Evolutionary conservation across 2,888 invertebrate species (phyloP).

Genomic region (Chelonus formosanus): DNA sequence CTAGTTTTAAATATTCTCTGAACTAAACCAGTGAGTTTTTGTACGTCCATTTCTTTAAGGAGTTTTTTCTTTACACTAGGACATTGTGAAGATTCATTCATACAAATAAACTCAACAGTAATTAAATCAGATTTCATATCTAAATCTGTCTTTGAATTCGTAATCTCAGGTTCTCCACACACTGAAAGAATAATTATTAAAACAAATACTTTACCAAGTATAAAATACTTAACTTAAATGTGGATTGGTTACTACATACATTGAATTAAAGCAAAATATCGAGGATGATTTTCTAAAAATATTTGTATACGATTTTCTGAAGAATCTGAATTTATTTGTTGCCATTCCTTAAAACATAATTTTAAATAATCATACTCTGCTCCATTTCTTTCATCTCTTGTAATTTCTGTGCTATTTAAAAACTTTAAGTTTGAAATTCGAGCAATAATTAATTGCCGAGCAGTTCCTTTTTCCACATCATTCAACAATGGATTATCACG

Average conservation of each 20-base stretch:
- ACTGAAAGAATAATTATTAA: constrained; percentile 67
- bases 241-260: constrained; percentile 68
- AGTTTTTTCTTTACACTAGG: constrained; percentile 73
- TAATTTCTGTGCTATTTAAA: constrained; percentile 78
- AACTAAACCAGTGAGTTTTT: constrained; percentile 82
- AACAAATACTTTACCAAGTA: constrained; percentile 14
- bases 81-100: constrained; percentile 60
- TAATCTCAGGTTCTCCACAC: constrained; percentile 82
- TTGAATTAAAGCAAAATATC: constrained; percentile 77
- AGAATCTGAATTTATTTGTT: constrained; percentile 67
- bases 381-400: constrained; percentile 77
- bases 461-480: constrained; percentile 74
- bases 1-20: constrained; percentile 77
- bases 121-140: constrained; percentile 68
- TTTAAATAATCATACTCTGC: constrained; percentile 94
- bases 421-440: constrained; percentile 78
- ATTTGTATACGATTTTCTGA: constrained; percentile 64
- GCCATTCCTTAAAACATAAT: constrained; percentile 79
- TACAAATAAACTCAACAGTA: constrained; percentile 70
- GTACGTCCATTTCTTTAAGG: constrained; percentile 80
- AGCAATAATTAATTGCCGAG: constrained; percentile 82
- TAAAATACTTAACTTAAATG: too few relatives aligned
- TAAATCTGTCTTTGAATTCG: constrained; percentile 76
- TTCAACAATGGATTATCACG: constrained; percentile 76
- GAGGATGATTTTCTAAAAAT: constrained; percentile 78